phyloP scores from a whole-genome alignment of 2,888 invertebrate genomes.

The Incurvaria masculella region DNA sequence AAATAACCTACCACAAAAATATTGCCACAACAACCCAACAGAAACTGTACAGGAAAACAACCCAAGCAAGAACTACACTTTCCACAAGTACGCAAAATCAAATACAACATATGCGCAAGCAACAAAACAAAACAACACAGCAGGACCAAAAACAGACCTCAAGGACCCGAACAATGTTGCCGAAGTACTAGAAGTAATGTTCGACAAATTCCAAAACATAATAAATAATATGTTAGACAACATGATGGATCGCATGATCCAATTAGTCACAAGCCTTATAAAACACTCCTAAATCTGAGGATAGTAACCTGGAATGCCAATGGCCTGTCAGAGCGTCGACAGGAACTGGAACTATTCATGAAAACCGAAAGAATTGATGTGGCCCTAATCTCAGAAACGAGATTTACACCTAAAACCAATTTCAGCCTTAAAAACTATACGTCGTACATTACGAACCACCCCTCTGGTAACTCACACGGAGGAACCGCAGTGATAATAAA shows the following conservation, averaged over 20 bases:
- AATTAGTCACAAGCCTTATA: not conserved
- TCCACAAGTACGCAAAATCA: too few species aligned
- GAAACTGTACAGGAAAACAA: too few species aligned
- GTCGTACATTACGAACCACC: not conserved
- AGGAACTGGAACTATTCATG: constrained; percentile 5
- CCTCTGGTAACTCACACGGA: not conserved
- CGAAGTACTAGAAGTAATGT: not conserved
- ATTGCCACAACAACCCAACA: too few species aligned
- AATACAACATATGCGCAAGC: not conserved
- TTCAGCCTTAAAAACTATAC: not conserved
- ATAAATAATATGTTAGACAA: not conserved
- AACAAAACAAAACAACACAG: constrained; percentile 8
- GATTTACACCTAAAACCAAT: not conserved
- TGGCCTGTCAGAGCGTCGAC: constrained; percentile 1
- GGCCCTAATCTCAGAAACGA: constrained; percentile 5
- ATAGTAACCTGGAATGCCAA: constrained; percentile 8
- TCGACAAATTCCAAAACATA: not conserved
- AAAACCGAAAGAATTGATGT: constrained; percentile 4
- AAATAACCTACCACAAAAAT: too few species aligned
- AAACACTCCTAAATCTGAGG: constrained; percentile 1
- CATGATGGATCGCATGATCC: not conserved
- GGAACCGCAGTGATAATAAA: not conserved
- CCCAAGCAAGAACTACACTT: too few species aligned
- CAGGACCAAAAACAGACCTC: not conserved
- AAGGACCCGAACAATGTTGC: not conserved